A percentile compares a stretch with the other conserved stretches of the same genome.
phyloP scores from a whole-genome alignment of 2,113 vertebrate species.

The Lepus europaeus region DNA sequence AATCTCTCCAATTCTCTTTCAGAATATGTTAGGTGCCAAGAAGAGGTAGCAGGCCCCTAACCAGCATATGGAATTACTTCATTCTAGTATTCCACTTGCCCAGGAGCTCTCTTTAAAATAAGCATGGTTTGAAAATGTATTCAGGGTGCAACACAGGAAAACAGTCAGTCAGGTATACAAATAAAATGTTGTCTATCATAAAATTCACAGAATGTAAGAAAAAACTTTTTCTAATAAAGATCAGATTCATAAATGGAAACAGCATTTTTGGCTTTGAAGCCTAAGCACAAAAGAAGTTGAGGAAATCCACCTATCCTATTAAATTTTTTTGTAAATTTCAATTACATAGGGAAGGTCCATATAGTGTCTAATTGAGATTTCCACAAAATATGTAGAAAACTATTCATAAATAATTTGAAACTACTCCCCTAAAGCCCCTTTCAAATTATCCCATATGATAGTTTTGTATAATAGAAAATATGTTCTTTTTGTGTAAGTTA shows the following conservation, averaged over 20 bases:
- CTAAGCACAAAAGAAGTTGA: background rate
- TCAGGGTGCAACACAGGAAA: background rate
- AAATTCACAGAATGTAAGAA: conserved; percentile 38
- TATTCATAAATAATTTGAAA: conserved; percentile 1
- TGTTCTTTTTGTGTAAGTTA: background rate
- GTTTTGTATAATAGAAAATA: background rate
- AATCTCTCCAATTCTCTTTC: background rate
- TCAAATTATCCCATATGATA: background rate
- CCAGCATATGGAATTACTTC: background rate
- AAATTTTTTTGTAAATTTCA: conserved; percentile 49
- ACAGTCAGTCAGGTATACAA: background rate
- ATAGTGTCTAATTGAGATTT: conserved; percentile 13
- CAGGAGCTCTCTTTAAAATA: background rate
- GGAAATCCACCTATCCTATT: background rate
- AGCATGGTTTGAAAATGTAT: background rate
- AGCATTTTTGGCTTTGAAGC: conserved; percentile 43
- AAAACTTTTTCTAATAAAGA: background rate
- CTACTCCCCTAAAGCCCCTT: background rate
- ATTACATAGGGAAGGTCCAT: background rate
- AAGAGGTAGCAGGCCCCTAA: background rate
- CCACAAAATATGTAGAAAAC: conserved; percentile 50
- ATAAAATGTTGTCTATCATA: background rate
- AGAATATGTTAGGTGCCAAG: background rate
- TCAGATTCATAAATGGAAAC: background rate
- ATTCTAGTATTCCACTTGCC: background rate